phyloP scores from a whole-genome alignment of 2,888 invertebrate genomes.

The Pristionchus arcanus region DNA sequence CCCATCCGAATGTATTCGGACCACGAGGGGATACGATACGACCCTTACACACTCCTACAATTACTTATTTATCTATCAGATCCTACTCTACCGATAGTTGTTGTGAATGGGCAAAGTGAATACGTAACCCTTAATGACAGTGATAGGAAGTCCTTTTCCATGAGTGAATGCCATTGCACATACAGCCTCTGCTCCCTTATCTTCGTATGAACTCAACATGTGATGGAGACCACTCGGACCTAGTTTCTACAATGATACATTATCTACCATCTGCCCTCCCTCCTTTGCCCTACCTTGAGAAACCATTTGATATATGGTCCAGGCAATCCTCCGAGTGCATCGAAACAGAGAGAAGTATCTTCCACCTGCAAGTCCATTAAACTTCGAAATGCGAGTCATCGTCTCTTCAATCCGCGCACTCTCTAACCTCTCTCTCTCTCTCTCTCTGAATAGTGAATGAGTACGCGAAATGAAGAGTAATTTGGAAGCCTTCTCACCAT shows the following conservation, averaged over 20 bases:
- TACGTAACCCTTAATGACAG: conserved; percentile 7
- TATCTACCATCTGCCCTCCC: neutral
- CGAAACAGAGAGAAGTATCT: conserved; percentile 94
- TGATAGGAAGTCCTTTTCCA: conserved; percentile 30
- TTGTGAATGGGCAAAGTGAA: neutral
- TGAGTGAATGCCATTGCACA: conserved; percentile 89
- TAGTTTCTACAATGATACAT: conserved; percentile 82
- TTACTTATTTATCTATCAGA: neutral
- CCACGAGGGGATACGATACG: conserved; percentile 90
- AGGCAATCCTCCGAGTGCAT: conserved; percentile 92
- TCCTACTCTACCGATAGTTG: neutral
- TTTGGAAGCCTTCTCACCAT: conserved; percentile 56
- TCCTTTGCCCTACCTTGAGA: conserved; percentile 83
- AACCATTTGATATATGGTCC: conserved; percentile 92
- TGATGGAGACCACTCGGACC: conserved; percentile 89
- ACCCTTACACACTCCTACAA: conserved; percentile 88
- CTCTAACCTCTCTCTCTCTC: too few relatives aligned
- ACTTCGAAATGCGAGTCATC: neutral
- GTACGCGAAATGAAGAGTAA: too few relatives aligned
- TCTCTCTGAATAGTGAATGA: conserved; percentile 6
- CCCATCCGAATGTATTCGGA: conserved; percentile 94
- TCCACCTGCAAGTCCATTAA: conserved; percentile 59
- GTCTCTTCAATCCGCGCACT: neutral
- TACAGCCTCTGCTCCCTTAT: conserved; percentile 93
- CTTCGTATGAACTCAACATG: conserved; percentile 85